phyloP scores from a whole-genome alignment of 2,113 vertebrate species.

The Chroicocephalus ridibundus region DNA sequence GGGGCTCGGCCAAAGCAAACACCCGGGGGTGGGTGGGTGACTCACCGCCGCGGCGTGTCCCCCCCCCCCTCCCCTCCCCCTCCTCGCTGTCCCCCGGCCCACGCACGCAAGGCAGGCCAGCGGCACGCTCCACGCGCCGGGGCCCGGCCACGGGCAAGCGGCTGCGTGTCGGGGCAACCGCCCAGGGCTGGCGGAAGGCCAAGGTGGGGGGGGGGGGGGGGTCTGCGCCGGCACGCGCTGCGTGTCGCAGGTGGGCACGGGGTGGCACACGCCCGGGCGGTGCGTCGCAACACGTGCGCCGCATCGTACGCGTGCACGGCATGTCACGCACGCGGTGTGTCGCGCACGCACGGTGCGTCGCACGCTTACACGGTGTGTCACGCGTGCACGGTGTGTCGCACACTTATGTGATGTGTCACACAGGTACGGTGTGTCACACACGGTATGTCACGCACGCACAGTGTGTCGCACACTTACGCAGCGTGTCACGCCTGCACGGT shows the following conservation, averaged over 20 bases:
- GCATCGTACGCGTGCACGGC: too few relatives aligned
- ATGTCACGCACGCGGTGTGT: rapidly evolving
- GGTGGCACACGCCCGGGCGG: rapidly evolving
- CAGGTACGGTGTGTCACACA: too few relatives aligned
- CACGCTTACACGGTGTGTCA: too few relatives aligned
- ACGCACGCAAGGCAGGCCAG: neutral
- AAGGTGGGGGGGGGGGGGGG: neutral
- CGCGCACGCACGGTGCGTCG: rapidly evolving
- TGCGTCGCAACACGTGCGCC: neutral
- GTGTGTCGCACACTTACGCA: rapidly evolving
- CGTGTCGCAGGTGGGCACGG: rapidly evolving
- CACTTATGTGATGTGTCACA: too few relatives aligned
- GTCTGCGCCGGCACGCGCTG: neutral
- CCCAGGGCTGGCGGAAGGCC: neutral
- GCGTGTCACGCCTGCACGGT: too few relatives aligned
- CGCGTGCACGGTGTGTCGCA: rapidly evolving
- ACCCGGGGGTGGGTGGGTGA: neutral
- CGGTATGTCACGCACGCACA: too few relatives aligned
- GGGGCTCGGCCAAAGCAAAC: slow-evolving; percentile 37
- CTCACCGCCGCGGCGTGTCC: neutral
- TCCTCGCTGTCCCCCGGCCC: neutral
- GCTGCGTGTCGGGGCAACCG: neutral
- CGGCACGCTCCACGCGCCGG: neutral
- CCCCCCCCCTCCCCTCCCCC: neutral
- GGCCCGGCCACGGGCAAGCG: neutral